phyloP scores from a whole-genome alignment of 1,140 invertebrate species.

The Drosophila hydei region DNA sequence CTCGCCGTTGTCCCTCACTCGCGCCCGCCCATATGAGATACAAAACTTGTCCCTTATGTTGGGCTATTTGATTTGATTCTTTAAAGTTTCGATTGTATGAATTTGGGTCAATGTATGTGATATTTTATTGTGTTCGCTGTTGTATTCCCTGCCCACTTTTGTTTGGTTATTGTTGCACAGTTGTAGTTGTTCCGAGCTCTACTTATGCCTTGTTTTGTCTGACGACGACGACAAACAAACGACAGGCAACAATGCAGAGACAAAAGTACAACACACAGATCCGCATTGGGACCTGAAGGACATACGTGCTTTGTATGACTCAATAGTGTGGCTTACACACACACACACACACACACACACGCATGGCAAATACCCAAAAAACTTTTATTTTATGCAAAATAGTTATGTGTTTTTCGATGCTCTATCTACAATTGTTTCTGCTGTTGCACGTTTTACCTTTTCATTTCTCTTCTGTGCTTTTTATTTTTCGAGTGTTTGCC shows the following conservation, averaged over 20 bases:
- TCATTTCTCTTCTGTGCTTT: constrained; percentile 27
- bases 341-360: constrained; percentile 7
- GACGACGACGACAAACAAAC: constrained; percentile 60
- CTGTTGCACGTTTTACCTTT: constrained; percentile 20
- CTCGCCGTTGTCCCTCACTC: not conserved
- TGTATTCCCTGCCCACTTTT: constrained; percentile 7
- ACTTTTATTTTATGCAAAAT: constrained; percentile 79
- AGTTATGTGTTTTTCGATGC: constrained; percentile 65
- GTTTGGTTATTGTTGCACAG: constrained; percentile 2
- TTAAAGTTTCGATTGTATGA: constrained; percentile 65
- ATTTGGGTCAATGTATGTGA: constrained; percentile 67
- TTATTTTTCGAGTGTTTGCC: constrained; percentile 39
- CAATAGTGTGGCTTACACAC: constrained; percentile 33
- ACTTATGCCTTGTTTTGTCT: constrained; percentile 48
- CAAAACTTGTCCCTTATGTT: constrained; percentile 35
- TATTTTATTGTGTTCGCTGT: constrained; percentile 32
- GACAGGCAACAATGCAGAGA: constrained; percentile 60
- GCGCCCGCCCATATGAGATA: constrained; percentile 2
- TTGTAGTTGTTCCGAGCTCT: constrained; percentile 3
- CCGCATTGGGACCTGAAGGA: constrained; percentile 27
- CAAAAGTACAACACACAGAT: constrained; percentile 52
- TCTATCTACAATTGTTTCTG: constrained; percentile 44
- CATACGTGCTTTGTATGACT: constrained; percentile 67
- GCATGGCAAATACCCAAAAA: constrained; percentile 23
- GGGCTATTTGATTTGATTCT: constrained; percentile 55